Percentiles rank a stretch among this genome's conserved stretches.
phyloP scores from a whole-genome alignment of 2,797 vertebrate genomes.

The Gymnopithys bicolor region DNA sequence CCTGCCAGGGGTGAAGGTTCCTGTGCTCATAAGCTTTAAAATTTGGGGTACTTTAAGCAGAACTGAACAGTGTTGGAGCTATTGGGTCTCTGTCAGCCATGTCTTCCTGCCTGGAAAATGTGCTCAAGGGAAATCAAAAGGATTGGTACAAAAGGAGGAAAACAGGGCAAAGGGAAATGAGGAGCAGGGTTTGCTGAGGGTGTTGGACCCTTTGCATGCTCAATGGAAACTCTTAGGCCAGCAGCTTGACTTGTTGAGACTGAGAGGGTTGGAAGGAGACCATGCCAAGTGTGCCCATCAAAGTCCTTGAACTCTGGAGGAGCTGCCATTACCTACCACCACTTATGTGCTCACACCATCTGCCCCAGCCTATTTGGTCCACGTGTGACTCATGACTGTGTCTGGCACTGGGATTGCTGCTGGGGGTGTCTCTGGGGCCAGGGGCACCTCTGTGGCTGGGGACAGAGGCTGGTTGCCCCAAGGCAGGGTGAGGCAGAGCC shows the following conservation, averaged over 20 bases:
- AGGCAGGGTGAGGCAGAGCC: neutral
- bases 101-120: rapidly evolving
- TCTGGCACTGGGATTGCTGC: neutral
- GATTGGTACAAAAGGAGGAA: neutral
- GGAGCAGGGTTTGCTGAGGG: neutral
- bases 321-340: neutral
- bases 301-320: neutral
- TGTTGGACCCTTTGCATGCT: neutral
- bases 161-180: neutral
- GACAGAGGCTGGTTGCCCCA: neutral
- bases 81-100: rapidly evolving
- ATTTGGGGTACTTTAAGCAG: neutral
- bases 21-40: neutral
- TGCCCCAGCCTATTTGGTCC: neutral
- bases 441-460: neutral
- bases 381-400: rapidly evolving
- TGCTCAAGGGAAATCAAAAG: neutral
- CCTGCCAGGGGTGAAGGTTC: neutral
- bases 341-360: rapidly evolving
- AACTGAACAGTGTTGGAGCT: neutral
- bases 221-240: neutral
- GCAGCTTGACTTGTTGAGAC: neutral
- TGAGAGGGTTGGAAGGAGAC: neutral
- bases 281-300: rapidly evolving
- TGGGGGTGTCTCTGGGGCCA: neutral